phyloP scores from a whole-genome alignment of 2,113 vertebrate species.

The Platysternon megacephalum region DNA sequence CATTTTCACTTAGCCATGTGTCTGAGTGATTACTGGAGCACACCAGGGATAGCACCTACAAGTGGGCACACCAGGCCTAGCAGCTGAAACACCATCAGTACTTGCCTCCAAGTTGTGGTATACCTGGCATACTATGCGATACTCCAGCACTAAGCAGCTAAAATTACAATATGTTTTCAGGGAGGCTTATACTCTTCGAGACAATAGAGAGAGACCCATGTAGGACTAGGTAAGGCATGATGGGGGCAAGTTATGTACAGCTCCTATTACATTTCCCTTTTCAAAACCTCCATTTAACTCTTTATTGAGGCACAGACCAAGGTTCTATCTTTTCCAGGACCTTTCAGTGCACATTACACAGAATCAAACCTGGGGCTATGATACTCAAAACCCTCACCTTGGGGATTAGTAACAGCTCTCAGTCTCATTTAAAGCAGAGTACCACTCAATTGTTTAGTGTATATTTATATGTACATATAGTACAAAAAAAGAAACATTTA shows the following conservation, averaged over 20 bases:
- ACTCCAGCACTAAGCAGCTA: not conserved
- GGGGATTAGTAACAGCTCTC: not conserved
- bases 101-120: not conserved
- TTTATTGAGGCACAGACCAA: not conserved
- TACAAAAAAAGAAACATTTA: not conserved
- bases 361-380: not conserved
- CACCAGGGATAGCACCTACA: not conserved
- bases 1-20: not conserved
- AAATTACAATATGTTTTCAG: not conserved
- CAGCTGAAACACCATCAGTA: not conserved
- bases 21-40: not conserved
- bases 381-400: not conserved
- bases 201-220: not conserved
- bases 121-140: not conserved
- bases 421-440: not conserved
- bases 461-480: not conserved
- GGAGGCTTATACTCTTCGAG: not conserved
- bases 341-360: not conserved
- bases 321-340: not conserved
- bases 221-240: not conserved
- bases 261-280: not conserved
- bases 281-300: not conserved
- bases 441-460: too few relatives aligned
- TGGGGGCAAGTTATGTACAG: not conserved
- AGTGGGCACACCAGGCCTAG: not conserved